Base-by-base conservation (phyloP, 2,113 vertebrate genomes). In the Pterophyllum scalare region DNA sequence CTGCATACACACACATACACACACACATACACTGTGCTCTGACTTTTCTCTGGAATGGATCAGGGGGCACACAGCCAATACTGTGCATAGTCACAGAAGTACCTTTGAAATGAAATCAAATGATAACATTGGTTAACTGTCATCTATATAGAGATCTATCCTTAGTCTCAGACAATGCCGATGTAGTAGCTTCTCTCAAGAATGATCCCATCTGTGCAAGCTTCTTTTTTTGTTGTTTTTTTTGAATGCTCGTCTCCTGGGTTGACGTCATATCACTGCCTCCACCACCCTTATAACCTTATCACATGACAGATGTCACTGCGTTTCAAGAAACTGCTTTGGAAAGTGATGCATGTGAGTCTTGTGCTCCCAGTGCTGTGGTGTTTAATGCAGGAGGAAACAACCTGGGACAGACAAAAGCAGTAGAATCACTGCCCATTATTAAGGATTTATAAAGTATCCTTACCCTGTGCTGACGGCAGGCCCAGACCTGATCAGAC, bases 71-170 rank as follows among this genome's bases (percentile, higher is more conserved):
- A 3, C 35, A 65, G 78, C 75, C 81, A 46, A 24, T 43, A 6
- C 20, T 14, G 56, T n/a, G 14, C 3, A 14, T 17, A 70, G 40
- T 70, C 15, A 28, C 64, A 8, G 31, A 56, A 76, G 33, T 26
- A 40, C 24, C n/a, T 13, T 64, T 59, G 78, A 52, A 77, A 84
- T 80, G 56, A 59, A 89, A 75, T 88, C 54, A 74, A 86, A 80
- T 22, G 59, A 40, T 64, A 58, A 58, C 72, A 78, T 62, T 57
- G 62, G 61, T 67, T 3, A 77, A 64, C 59, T 80, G 75, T 86
- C 67, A 60, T 74, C 58, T 40, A 59, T 2, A 49, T 54, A 77
- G 61, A 59, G 76, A 82, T 58, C 3, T 3, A 14, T 52, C 19
- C 26, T n/a, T 75, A 72, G 20, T 35, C 13, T 28, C 38, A 58